Evolutionary conservation across 2,113 vertebrate species (phyloP).

Genomic region (Mormyrus lacerda): DNA sequence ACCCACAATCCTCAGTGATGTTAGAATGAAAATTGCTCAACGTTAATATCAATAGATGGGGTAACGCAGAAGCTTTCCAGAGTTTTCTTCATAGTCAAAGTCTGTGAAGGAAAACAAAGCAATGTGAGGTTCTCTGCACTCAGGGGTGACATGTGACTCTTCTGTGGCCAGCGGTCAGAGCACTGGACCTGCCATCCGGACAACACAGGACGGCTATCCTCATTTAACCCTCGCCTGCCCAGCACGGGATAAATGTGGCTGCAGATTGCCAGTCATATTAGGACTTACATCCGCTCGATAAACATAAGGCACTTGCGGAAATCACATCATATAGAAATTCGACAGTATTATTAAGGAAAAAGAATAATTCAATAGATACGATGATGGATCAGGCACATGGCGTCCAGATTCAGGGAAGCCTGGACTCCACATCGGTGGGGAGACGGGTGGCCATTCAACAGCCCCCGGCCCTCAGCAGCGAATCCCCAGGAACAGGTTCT

Average conservation of each 20-base stretch:
- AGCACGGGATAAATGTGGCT: background rate
- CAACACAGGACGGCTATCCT: background rate
- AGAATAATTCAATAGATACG: background rate
- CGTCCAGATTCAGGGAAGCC: background rate
- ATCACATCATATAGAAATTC: background rate
- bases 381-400: background rate
- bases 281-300: background rate
- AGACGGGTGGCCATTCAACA: background rate
- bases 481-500: conserved; percentile 22
- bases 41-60: background rate
- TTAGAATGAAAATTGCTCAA: background rate
- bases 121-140: background rate
- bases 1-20: background rate
- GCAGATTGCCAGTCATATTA: background rate
- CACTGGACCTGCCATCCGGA: background rate
- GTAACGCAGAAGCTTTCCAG: background rate
- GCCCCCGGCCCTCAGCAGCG: background rate
- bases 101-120: background rate
- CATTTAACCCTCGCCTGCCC: background rate
- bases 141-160: background rate
- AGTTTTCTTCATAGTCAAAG: background rate
- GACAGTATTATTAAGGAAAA: background rate
- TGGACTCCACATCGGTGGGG: background rate
- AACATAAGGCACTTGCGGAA: background rate
- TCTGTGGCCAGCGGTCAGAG: background rate